phyloP scores from a whole-genome alignment of 1,140 invertebrate species.

The Calosoma granatense region DNA sequence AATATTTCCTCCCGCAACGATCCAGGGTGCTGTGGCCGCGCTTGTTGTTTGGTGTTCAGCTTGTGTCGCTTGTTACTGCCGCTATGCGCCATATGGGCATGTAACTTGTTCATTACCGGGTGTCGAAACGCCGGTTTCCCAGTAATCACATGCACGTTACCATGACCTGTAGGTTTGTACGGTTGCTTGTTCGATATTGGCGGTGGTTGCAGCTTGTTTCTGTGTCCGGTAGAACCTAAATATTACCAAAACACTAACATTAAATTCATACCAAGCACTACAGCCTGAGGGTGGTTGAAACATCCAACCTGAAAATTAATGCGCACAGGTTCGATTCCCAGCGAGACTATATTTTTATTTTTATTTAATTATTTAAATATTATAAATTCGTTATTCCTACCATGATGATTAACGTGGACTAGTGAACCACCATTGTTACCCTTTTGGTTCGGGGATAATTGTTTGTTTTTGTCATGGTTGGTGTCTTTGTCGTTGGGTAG shows the following conservation, averaged over 20 bases:
- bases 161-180: background rate
- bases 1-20: conserved; percentile 11
- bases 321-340: no score
- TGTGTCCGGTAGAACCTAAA: background rate
- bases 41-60: background rate
- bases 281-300: no score
- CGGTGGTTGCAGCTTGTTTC: background rate
- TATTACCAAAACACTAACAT: background rate
- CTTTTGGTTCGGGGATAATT: background rate
- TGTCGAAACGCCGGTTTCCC: conserved; percentile 1
- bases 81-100: conserved; percentile 7
- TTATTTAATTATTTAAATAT: no score
- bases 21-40: background rate
- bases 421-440: background rate
- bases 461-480: background rate
- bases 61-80: conserved; percentile 7
- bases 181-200: background rate
- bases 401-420: background rate
- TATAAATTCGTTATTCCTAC: no score
- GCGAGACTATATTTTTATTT: no score
- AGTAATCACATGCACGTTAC: background rate
- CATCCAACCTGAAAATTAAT: no score
- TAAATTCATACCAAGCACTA: no score
- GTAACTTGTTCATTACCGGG: conserved; percentile 8
- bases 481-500: background rate